A percentile compares a stretch with the other conserved stretches of the same genome.
phyloP scores from a whole-genome alignment of 2,888 invertebrate species.

The Lochmaea crataegi region DNA sequence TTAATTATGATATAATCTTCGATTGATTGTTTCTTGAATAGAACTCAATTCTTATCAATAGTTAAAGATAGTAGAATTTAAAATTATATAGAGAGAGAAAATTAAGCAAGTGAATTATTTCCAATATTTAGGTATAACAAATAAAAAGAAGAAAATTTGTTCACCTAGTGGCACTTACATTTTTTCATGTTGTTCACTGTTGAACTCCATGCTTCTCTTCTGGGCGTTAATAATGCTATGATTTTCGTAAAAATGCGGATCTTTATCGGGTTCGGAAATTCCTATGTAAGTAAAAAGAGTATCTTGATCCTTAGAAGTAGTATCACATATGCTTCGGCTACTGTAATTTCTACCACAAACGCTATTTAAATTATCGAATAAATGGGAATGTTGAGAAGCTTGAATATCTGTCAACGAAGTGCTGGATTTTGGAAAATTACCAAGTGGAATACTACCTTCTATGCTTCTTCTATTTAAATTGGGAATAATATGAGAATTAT shows the following conservation, averaged over 20 bases:
- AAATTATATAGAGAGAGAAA: no score
- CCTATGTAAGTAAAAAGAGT: constrained; percentile 64
- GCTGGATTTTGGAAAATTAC: constrained; percentile 61
- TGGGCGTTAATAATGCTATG: constrained; percentile 60
- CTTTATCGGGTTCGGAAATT: constrained; percentile 61
- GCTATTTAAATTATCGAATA: constrained; percentile 43
- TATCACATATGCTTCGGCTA: constrained; percentile 56
- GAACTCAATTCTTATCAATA: no score
- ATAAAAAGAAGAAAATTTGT: not conserved
- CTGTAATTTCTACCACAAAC: constrained; percentile 53
- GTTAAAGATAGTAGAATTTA: no score
- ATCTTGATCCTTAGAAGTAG: constrained; percentile 41
- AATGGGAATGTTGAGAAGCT: constrained; percentile 54
- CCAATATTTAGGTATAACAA: no score
- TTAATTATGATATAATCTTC: no score
- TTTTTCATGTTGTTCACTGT: constrained; percentile 58
- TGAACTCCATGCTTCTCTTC: constrained; percentile 55
- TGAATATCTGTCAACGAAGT: constrained; percentile 65
- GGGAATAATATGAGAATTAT: constrained; percentile 54
- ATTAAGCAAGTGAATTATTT: no score
- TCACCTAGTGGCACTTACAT: constrained; percentile 60
- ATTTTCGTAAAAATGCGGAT: constrained; percentile 62
- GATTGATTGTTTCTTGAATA: no score
- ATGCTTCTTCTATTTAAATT: constrained; percentile 63
- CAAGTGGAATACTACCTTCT: constrained; percentile 57